Evolutionary conservation across 1,140 invertebrate species (phyloP), one percentile per base, ranked within the genome.

Genomic region (Drosophila insularis): DNA sequence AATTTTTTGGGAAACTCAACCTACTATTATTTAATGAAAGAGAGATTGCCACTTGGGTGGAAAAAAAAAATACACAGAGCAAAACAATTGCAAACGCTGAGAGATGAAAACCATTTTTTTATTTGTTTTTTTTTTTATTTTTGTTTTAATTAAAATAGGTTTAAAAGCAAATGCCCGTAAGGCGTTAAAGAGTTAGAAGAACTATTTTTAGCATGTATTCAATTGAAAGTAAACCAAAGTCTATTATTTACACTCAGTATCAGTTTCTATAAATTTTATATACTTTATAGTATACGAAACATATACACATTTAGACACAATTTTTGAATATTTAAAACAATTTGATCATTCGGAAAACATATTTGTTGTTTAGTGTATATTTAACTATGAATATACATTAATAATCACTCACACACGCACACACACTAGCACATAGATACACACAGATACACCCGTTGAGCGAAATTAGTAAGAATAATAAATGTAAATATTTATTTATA

Each of bases 401-500:
- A 14, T 35, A 43, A 10, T n/a, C 31, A 69, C 63, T 43, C 37
- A 64, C 56, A 62, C 35, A 43, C 13, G 53, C 39, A 39, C 39
- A 56, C 14, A 35, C 60, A 23, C 10, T 10, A 40, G 17, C 23
- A 35, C 27, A 31, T 3, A 31, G n/a, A n/a, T n/a, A n/a, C n/a
- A n/a, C 5, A 27, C 5, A 14, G n/a, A 17, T 21, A 19, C 31
- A 59, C 35, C 27, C 56, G 35, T n/a, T 21, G 40, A 39, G 50
- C 58, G 13, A 65, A 75, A 63, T 78, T 71, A 62, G 8, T 13
- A 23, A 17, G 55, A 78, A 72, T 50, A 66, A 74, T 55, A 68
- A 84, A 81, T 74, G 73, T 77, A 75, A 80, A 85, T 78, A 78
- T 78, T 59, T 71, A 68, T 80, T 78, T 80, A 74, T 70, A 68